These are phyloP conservation scores for Lycaena phlaeas DNA, from an alignment of 2,888 invertebrate species.

Conservation along the genomic window DNA sequence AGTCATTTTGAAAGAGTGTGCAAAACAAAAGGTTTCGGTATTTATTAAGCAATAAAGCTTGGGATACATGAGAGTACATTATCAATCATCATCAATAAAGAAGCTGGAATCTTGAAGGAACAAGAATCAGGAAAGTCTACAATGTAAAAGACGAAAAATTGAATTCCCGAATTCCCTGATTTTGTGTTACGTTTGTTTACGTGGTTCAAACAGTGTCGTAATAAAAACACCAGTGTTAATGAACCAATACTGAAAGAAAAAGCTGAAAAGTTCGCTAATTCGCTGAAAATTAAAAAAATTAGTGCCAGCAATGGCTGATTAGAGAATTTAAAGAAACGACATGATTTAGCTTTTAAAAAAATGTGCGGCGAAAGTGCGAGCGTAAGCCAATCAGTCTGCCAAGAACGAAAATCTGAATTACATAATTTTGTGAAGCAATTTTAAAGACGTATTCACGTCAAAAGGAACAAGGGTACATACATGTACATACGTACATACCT, in stretches of 20 bases:
- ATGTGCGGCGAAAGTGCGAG: constrained; percentile 21
- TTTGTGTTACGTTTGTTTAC: constrained; percentile 2
- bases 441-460: too few relatives aligned
- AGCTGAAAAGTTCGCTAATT: constrained; percentile 12
- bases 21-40: too few relatives aligned
- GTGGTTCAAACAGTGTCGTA: constrained; percentile 3
- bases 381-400: constrained; percentile 11
- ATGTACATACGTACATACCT: too few relatives aligned
- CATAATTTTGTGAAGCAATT: constrained; percentile 10
- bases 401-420: constrained; percentile 11
- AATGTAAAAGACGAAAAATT: constrained; percentile 7
- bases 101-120: background rate
- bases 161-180: background rate
- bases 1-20: too few relatives aligned
- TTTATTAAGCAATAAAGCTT: too few relatives aligned
- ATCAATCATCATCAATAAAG: too few relatives aligned
- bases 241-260: constrained; percentile 14
- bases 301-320: constrained; percentile 23
- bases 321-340: constrained; percentile 19
- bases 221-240: constrained; percentile 8
- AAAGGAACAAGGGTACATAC: too few relatives aligned
- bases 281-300: constrained; percentile 12
- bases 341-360: constrained; percentile 22
- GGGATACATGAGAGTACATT: too few relatives aligned
- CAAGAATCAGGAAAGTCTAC: constrained; percentile 1